Evolutionary conservation across 2,797 vertebrate species (phyloP).

Genomic region (Lacerta agilis): DNA sequence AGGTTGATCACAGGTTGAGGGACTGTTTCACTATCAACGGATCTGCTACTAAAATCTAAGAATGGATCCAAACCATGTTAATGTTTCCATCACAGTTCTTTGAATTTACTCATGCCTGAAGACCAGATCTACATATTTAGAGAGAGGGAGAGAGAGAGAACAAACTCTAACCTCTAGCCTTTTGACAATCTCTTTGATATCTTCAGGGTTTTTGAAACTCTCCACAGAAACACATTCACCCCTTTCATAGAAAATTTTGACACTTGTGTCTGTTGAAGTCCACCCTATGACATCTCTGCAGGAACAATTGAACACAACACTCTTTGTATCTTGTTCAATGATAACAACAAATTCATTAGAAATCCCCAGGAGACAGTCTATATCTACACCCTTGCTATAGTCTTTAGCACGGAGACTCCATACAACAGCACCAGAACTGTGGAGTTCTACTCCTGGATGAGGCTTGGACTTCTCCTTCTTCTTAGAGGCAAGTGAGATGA

Average conservation of each 20-base stretch:
- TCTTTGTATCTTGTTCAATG: constrained; percentile 92
- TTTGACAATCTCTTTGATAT: constrained; percentile 95
- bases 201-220: constrained; percentile 91
- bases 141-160: neutral
- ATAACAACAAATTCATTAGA: constrained; percentile 94
- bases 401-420: constrained; percentile 93
- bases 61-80: neutral
- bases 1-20: neutral
- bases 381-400: constrained; percentile 90
- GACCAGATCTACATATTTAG: neutral
- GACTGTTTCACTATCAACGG: neutral
- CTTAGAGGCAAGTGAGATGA: constrained; percentile 95
- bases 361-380: constrained; percentile 91
- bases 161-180: constrained; percentile 90
- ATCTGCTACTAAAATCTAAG: neutral
- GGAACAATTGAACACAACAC: constrained; percentile 93
- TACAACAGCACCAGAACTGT: constrained; percentile 90
- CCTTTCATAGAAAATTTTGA: constrained; percentile 96
- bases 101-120: constrained; percentile 23
- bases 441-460: constrained; percentile 90
- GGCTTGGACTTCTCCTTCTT: constrained; percentile 92
- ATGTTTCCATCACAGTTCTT: neutral
- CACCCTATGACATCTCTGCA: constrained; percentile 95
- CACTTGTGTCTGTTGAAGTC: constrained; percentile 91
- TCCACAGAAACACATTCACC: constrained; percentile 94